Evolutionary conservation across 2,113 vertebrate species (phyloP).

Genomic region (Barbus barbus): DNA sequence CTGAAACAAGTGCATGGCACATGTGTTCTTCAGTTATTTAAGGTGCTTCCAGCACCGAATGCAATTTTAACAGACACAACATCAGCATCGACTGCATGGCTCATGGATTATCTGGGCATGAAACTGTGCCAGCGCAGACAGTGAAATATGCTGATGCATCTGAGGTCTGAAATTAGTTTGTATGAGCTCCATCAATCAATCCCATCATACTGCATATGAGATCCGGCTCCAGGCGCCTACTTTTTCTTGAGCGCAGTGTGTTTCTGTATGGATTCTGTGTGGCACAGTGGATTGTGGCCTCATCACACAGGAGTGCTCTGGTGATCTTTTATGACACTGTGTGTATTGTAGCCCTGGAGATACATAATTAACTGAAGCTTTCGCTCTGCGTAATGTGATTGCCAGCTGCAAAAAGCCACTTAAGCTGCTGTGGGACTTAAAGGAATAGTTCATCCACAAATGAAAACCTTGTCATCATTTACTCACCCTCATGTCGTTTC

Average conservation of each 20-base stretch:
- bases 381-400: neutral
- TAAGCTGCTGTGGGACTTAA: constrained; percentile 6
- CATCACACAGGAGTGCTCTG: neutral
- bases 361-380: neutral
- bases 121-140: neutral
- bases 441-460: constrained; percentile 22
- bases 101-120: constrained; percentile 7
- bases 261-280: neutral
- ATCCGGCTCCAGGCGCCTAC: neutral
- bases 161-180: constrained; percentile 49
- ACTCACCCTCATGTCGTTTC: neutral
- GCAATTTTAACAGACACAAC: neutral
- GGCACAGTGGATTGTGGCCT: neutral
- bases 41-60: neutral
- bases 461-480: constrained; percentile 7
- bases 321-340: constrained; percentile 2
- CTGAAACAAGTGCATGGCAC: neutral
- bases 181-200: constrained; percentile 54
- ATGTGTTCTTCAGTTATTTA: neutral
- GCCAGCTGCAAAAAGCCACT: constrained; percentile 15
- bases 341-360: constrained; percentile 5
- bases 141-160: constrained; percentile 50
- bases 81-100: neutral
- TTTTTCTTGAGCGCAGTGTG: neutral
- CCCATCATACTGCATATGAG: constrained; percentile 11